Percentiles rank a stretch among this genome's conserved stretches.
Conservation (phyloP, 92 coral and sea anemone species). For the Zoanthus gigantus region DNA sequence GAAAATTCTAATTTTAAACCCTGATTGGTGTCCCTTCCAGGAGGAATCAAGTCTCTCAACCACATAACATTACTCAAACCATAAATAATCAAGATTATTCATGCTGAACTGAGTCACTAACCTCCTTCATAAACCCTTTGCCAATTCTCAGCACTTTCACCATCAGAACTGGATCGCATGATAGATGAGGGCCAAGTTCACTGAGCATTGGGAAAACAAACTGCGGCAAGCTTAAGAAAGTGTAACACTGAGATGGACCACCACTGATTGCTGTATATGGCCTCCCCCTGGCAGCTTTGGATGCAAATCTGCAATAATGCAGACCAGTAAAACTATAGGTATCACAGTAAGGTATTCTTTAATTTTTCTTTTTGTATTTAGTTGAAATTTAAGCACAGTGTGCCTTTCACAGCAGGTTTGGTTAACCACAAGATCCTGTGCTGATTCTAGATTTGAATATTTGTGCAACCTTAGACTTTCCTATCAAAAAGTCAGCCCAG, state of each 20-base stretch:
- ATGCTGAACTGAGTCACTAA: conserved; percentile 20
- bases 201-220: conserved; percentile 86
- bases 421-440: too few relatives aligned
- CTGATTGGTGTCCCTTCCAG: too few relatives aligned
- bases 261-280: conserved; percentile 82
- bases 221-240: conserved; percentile 72
- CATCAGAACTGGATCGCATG: conserved; percentile 92
- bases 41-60: too few relatives aligned
- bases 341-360: neutral
- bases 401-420: too few relatives aligned
- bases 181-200: conserved; percentile 93
- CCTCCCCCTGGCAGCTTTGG: conserved; percentile 97
- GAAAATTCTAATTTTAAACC: too few relatives aligned
- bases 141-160: conserved; percentile 95
- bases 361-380: neutral
- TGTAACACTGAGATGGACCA: conserved; percentile 81
- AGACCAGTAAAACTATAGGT: neutral
- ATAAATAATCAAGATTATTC: too few relatives aligned
- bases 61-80: too few relatives aligned
- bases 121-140: conserved; percentile 95
- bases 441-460: too few relatives aligned
- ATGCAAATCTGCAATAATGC: conserved; percentile 73
- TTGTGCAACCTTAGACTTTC: too few relatives aligned
- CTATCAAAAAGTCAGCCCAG: too few relatives aligned
- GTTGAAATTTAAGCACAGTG: too few relatives aligned